phyloP scores from a whole-genome alignment of 2,113 vertebrate genomes.

The Alces alces region DNA sequence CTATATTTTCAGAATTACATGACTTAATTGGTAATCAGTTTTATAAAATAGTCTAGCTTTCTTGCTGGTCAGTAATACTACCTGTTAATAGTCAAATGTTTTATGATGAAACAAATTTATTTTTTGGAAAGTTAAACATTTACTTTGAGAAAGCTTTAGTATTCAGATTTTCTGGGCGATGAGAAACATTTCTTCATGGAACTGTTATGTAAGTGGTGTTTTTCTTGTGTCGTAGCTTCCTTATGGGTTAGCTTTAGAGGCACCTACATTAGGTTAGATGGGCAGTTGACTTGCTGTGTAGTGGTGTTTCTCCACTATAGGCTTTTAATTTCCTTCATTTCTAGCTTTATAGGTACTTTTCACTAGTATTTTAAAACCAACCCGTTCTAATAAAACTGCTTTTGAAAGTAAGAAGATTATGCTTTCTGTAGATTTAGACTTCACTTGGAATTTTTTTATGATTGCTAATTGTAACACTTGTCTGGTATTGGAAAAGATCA shows the following conservation, averaged over 20 bases:
- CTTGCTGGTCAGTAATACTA: not conserved
- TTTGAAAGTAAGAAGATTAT: not conserved
- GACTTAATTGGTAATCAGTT: not conserved
- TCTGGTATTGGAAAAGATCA: not conserved
- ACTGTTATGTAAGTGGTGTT: not conserved
- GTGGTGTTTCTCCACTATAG: not conserved
- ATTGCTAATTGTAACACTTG: not conserved
- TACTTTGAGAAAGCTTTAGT: not conserved
- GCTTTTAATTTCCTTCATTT: constrained; percentile 11
- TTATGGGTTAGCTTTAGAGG: not conserved
- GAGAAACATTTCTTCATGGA: not conserved
- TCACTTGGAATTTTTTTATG: not conserved
- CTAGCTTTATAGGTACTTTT: not conserved
- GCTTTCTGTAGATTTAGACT: not conserved
- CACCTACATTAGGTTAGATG: not conserved
- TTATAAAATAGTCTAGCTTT: not conserved
- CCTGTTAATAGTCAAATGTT: not conserved
- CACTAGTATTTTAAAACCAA: not conserved
- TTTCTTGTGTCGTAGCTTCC: not conserved
- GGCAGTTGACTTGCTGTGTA: not conserved
- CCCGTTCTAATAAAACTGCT: not conserved
- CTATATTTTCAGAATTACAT: not conserved
- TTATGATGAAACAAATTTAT: not conserved
- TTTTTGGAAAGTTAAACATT: not conserved
- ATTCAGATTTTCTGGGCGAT: not conserved